Evolutionary conservation across 1,140 invertebrate species (phyloP).

Genomic region (Conus betulinus): DNA sequence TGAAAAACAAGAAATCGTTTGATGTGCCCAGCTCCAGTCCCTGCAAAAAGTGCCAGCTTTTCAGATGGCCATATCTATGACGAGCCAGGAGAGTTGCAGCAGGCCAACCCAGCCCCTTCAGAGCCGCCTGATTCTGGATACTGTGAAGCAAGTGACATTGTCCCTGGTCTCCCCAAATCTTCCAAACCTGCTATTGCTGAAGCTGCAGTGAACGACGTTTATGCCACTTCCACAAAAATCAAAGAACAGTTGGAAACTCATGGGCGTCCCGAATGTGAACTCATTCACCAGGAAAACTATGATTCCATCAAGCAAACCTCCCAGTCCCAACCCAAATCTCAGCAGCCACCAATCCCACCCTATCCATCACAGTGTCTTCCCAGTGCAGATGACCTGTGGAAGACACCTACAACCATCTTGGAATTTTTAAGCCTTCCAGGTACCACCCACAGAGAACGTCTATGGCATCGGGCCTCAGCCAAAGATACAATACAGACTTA

Average conservation of each 20-base stretch:
- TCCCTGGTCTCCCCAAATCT: background rate
- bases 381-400: constrained; percentile 12
- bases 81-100: constrained; percentile 12
- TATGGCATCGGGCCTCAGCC: constrained; percentile 40
- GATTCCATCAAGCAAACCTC: constrained; percentile 34
- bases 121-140: background rate
- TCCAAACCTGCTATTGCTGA: background rate
- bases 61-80: constrained; percentile 27
- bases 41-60: background rate
- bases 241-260: constrained; percentile 32
- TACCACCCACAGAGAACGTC: constrained; percentile 15
- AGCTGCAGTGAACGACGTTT: background rate
- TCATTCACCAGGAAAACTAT: constrained; percentile 40
- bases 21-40: background rate
- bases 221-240: constrained; percentile 26
- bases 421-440: background rate
- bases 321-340: background rate
- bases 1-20: background rate
- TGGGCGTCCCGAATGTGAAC: constrained; percentile 18
- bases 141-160: background rate
- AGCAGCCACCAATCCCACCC: background rate
- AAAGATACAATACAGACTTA: background rate
- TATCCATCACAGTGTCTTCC: background rate
- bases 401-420: constrained; percentile 29
- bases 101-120: background rate